Conservation (phyloP, 2,113 vertebrate genomes). For the Odontesthes bonariensis region DNA sequence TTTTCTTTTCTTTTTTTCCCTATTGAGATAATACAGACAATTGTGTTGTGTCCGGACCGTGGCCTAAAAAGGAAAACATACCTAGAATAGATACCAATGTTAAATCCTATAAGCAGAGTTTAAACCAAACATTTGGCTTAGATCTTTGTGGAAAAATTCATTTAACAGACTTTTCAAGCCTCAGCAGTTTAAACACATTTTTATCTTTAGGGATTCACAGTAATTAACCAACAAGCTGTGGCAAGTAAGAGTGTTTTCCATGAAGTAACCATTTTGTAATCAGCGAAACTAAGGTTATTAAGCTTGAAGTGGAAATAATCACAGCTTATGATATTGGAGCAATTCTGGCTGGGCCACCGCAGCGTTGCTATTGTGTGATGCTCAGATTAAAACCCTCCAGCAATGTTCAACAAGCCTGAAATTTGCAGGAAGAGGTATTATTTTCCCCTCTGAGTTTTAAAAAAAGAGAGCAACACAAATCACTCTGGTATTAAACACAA, state of each 20-base stretch:
- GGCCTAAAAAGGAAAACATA: neutral
- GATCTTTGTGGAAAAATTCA: conserved; percentile 10
- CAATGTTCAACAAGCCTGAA: conserved; percentile 6
- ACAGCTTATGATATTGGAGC: conserved; percentile 25
- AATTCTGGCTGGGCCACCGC: conserved; percentile 12
- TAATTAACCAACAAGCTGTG: neutral
- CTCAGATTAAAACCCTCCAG: conserved; percentile 50
- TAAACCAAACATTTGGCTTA: conserved; percentile 30
- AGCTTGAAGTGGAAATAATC: conserved; percentile 58
- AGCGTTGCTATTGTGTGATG: conserved; percentile 32
- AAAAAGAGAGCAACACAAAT: conserved; percentile 40
- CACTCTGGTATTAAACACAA: conserved; percentile 50
- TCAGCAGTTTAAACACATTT: neutral
- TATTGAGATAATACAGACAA: no score
- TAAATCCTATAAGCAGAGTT: conserved; percentile 4
- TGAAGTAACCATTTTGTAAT: conserved; percentile 51
- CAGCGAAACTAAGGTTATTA: conserved; percentile 37
- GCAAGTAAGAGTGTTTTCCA: conserved; percentile 21
- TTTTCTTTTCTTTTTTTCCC: no score
- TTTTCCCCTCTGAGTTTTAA: conserved; percentile 30
- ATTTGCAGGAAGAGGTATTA: conserved; percentile 33
- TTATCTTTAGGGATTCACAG: conserved; percentile 10
- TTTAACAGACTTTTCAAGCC: no score
- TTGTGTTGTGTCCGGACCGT: no score
- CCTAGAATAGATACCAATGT: conserved; percentile 21